Conservation (phyloP, 2,797 vertebrate species). For the Cuniculus paca region DNA sequence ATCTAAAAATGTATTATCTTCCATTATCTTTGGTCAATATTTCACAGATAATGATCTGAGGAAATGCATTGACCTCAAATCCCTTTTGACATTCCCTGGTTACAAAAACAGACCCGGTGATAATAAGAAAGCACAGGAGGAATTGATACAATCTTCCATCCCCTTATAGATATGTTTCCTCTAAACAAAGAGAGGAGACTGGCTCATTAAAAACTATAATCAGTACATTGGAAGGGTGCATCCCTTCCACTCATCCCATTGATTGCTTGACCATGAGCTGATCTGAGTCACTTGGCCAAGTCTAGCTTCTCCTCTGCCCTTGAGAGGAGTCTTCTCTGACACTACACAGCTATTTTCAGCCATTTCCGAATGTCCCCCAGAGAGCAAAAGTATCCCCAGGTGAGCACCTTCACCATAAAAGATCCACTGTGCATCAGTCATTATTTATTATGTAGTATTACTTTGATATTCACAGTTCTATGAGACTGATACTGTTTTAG, state of each 20-base stretch:
- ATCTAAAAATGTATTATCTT: slow-evolving; percentile 33
- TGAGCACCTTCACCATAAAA: neutral
- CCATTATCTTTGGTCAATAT: neutral
- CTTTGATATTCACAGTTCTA: neutral
- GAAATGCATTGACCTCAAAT: neutral
- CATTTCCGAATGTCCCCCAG: neutral
- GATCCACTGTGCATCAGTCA: neutral
- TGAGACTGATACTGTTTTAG: neutral
- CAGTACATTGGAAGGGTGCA: neutral
- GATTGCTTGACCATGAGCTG: neutral
- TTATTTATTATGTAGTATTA: neutral
- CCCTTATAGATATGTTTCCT: neutral
- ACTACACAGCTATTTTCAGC: neutral
- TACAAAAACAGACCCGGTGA: neutral
- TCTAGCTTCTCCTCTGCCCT: neutral
- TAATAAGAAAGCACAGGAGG: neutral
- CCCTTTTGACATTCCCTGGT: neutral
- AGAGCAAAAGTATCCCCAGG: neutral
- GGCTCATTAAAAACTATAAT: neutral
- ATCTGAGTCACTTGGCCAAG: neutral
- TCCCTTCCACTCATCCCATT: neutral
- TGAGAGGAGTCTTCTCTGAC: neutral
- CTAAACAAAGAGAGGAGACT: neutral
- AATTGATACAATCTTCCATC: neutral
- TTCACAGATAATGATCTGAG: neutral